phyloP scores from a whole-genome alignment of 2,797 vertebrate genomes.

The Eutrigla gurnardus region DNA sequence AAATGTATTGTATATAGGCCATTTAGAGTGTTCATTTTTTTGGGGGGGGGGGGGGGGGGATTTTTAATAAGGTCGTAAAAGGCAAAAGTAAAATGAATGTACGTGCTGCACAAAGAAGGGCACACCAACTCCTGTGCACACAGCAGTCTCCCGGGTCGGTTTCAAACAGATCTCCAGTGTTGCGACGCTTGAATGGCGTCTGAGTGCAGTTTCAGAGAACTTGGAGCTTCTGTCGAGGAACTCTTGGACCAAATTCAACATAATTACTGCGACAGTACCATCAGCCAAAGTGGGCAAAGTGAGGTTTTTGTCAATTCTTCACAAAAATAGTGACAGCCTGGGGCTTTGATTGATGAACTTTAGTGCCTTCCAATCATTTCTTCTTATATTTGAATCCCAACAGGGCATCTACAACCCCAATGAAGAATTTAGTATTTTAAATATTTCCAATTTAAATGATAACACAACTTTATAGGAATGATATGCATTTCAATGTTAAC shows the following conservation, averaged over 20 bases:
- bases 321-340: conserved; percentile 42
- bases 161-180: conserved; percentile 15
- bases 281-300: conserved; percentile 70
- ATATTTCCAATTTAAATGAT: conserved; percentile 30
- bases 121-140: conserved; percentile 12
- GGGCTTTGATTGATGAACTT: conserved; percentile 53
- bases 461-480: conserved; percentile 16
- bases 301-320: conserved; percentile 20
- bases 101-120: conserved; percentile 46
- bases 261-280: conserved; percentile 39
- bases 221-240: conserved; percentile 16
- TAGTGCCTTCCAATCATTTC: conserved; percentile 24
- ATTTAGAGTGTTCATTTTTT: conserved; percentile 54
- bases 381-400: conserved; percentile 45
- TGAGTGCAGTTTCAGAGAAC: conserved; percentile 4
- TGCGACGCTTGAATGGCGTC: conserved; percentile 12
- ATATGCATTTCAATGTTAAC: conserved; percentile 45
- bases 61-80: conserved; percentile 57
- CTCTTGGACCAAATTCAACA: conserved; percentile 58
- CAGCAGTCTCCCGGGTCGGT: conserved; percentile 6
- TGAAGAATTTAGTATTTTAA: conserved; percentile 5
- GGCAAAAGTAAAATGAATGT: conserved; percentile 75
- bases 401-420: conserved; percentile 11
- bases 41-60: neutral
- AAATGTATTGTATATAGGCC: conserved; percentile 84